Evolutionary conservation across 2,888 invertebrate genomes (phyloP), one percentile per base, ranked within the genome.

Genomic region (Stenurella melanura): DNA sequence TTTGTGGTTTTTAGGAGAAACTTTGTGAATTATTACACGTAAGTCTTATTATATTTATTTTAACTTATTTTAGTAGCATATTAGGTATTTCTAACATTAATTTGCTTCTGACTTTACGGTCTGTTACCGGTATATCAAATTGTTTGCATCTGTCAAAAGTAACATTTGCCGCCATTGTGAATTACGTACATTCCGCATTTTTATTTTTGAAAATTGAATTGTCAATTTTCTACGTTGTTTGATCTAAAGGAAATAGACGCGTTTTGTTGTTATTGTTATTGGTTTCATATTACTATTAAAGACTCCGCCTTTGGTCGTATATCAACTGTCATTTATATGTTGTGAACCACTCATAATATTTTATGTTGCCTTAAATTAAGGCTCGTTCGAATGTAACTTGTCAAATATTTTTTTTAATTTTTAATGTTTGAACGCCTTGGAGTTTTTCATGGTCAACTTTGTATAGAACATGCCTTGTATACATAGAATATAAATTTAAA

Each of bases 61-160:
- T 30, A 50, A 71, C n/a, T 66, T 26, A 30, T 54, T 54, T 18
- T 50, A 15, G 19, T 60, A 42, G 30, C 4, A 63, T 38, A 54
- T 26, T n/a, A 72, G 50, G 12, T 21, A 30, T 50, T 21, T 56
- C 26, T 50, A 50, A 30, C 21, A 7, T 63, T 19, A 30, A 63
- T 50, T 6, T 50, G n/a, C 26, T 17, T 26, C 67, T 21, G 26
- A n/a, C 17, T 64, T 18, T 38, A 30, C 64, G 11, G 30, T 50
- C 34, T 42, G 18, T 42, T 57, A 26, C 71, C 38, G 75, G 71
- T 58, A 60, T 63, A 74, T 68, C 69, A 15, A 63, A 64, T 42
- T 60, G 77, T 78, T 78, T 66, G 69, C 50, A 71, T 73, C 76
- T 73, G 75, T 75, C 72, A 78, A 74, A 74, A 67, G 17, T 63